Evolutionary conservation across 2,113 vertebrate species (phyloP), one percentile per base, ranked within the genome.

Genomic region (Oreochromis tanganicae): DNA sequence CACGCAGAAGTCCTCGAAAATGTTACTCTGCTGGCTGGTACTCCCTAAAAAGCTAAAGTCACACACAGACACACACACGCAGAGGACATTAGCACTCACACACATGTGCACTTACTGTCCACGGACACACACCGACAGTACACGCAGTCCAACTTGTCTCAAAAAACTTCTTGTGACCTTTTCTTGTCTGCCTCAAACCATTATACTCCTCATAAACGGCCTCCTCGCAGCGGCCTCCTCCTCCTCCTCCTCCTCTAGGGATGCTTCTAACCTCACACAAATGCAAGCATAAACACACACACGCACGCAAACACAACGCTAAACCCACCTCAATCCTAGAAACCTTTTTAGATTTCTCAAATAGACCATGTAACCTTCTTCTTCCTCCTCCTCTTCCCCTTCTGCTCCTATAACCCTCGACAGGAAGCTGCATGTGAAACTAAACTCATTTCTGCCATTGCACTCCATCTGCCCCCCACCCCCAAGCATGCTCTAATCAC

Each of bases 131-230:
- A 80, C 87, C 80, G 52, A 68, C 84, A 88, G 19, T 52, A 61
- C 82, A 92, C 17, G 88, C 85, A 89, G 82, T 91, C 86, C 92
- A 83, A 34, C 82, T 86, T 83, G 84, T 90, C 92, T 93, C 92
- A 90, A 88, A 68, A 50, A 87, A 90, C 84, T 93, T 86, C 89
- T 87, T 61, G 68, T 92, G 91, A 90, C 92, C 87, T 86, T 93
- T 88, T 92, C 88, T 93, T 59, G 92, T 96, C 95, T 96, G 96
- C 95, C 95, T 96, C 96, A 96, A 95, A 96, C 93, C 95, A 95
- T 92, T 81, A 92, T 94, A 95, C 94, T 94, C 93, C 95, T 96
- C 94, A 93, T 90, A 66, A 86, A 57, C 1, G 83, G 87, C 91
- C 91, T 91, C 88, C 34, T 91, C 81, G 80, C 55, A 36, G 61